Conservation (phyloP, 2,113 vertebrate species). For the Cebus imitator region DNA sequence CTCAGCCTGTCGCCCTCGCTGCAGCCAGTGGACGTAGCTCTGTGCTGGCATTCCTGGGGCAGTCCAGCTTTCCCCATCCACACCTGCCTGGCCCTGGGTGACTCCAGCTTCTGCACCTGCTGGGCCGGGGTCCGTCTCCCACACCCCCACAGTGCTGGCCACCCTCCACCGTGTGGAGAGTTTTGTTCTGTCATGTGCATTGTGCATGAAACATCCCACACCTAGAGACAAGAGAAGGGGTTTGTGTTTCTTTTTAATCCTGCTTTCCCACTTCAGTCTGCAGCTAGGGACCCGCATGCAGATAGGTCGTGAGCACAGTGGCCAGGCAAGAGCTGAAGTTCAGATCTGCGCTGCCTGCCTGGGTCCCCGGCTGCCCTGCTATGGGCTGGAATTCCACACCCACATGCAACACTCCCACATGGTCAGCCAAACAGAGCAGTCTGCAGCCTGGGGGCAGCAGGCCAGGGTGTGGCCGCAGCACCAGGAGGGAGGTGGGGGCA, state of each 20-base stretch:
- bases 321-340: not conserved
- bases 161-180: no score
- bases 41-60: no score
- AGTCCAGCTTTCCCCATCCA: no score
- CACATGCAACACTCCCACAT: no score
- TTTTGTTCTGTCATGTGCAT: not conserved
- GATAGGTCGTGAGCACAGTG: not conserved
- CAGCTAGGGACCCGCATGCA: not conserved
- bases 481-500: no score
- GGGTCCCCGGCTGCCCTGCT: not conserved
- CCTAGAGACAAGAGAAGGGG: not conserved
- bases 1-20: not conserved
- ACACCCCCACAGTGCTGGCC: no score
- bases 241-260: not conserved
- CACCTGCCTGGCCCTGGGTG: no score
- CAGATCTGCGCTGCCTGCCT: no score
- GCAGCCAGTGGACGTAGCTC: not conserved
- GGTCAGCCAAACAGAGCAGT: not conserved
- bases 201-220: not conserved
- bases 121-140: not conserved
- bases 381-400: not conserved
- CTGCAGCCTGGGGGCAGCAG: not conserved
- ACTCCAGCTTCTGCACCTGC: not conserved
- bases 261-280: not conserved
- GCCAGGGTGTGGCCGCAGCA: not conserved